These are phyloP conservation scores for Leistus spinibarbis DNA, from an alignment of 2,888 invertebrate species.

Conservation along the genomic window DNA sequence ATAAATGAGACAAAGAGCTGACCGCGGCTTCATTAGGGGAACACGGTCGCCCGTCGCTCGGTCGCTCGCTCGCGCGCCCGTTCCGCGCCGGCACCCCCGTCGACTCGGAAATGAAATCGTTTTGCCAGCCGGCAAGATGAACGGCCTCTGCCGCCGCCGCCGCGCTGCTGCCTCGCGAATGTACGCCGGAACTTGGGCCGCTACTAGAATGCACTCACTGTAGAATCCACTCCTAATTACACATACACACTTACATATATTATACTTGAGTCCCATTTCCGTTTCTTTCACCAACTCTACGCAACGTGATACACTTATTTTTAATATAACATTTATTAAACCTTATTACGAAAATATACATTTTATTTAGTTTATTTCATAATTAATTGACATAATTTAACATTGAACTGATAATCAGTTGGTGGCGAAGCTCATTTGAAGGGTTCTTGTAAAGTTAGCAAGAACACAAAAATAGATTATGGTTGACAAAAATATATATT, in stretches of 20 bases:
- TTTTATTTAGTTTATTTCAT: too few species aligned
- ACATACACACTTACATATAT: conserved; percentile 7
- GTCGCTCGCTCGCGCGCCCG: not conserved
- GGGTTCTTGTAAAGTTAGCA: too few species aligned
- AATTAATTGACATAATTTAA: too few species aligned
- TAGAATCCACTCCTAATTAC: conserved; percentile 27
- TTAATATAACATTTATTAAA: too few species aligned
- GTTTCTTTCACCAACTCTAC: not conserved
- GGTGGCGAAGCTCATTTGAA: too few species aligned
- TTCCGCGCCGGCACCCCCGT: conserved; percentile 6
- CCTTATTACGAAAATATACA: too few species aligned
- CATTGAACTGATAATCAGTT: too few species aligned
- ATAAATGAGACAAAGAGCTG: conserved; percentile 38
- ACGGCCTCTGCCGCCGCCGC: conserved; percentile 14
- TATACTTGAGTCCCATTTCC: not conserved
- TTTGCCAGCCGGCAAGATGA: conserved; percentile 28
- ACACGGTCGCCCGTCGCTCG: not conserved
- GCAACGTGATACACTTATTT: not conserved
- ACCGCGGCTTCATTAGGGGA: conserved; percentile 35
- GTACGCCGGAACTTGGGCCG: not conserved
- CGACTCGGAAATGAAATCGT: conserved; percentile 36
- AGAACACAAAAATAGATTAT: too few species aligned
- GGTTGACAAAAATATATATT: too few species aligned
- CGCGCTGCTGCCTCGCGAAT: not conserved
- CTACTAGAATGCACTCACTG: not conserved